Conservation (phyloP, 2,888 invertebrate genomes). For the Calephelis perditalis region DNA sequence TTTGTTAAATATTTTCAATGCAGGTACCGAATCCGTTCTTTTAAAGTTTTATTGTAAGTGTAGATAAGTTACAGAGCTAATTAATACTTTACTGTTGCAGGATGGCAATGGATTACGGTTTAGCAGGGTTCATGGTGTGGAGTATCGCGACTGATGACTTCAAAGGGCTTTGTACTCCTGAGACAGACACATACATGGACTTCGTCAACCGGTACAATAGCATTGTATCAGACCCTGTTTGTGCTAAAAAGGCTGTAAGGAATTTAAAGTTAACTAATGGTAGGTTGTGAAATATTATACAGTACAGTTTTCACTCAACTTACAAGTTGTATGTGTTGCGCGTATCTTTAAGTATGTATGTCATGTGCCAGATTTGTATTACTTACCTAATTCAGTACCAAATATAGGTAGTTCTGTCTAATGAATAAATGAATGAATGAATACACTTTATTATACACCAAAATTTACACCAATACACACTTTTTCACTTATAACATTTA, state of each 20-base stretch:
- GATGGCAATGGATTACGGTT: conserved; percentile 79
- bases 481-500: too few relatives aligned
- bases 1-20: too few relatives aligned
- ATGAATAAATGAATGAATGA: too few relatives aligned
- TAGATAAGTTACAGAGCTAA: too few relatives aligned
- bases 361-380: neutral
- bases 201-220: conserved; percentile 50
- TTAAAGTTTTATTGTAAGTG: too few relatives aligned
- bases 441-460: too few relatives aligned
- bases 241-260: conserved; percentile 45
- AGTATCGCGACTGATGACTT: conserved; percentile 94
- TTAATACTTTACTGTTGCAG: conserved; percentile 37
- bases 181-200: conserved; percentile 68
- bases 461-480: too few relatives aligned
- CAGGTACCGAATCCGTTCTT: too few relatives aligned
- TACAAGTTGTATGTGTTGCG: neutral
- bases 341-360: neutral
- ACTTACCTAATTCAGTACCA: neutral
- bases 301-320: neutral
- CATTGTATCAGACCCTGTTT: conserved; percentile 51
- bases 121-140: conserved; percentile 93
- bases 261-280: conserved; percentile 54
- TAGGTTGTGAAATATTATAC: conserved; percentile 32
- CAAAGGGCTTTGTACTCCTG: conserved; percentile 80
- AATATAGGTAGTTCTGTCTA: too few relatives aligned